A percentile compares a stretch with the other conserved stretches of the same genome.
These are phyloP conservation scores for Macrotrachela quadricornifera DNA, from an alignment of 1,140 invertebrate species.

Conservation along the genomic window DNA sequence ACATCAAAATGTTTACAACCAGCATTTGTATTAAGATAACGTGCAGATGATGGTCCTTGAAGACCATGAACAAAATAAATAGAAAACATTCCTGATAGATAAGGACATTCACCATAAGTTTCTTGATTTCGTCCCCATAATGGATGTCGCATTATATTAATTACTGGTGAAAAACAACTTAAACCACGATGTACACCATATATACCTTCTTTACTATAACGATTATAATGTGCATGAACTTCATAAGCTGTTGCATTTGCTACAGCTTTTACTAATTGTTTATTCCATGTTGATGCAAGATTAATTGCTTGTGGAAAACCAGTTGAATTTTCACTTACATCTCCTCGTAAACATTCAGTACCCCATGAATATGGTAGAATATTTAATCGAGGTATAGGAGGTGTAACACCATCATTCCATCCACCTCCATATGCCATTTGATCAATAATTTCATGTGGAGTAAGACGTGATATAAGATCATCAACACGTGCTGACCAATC, in stretches of 20 bases:
- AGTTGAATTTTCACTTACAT: conserved; percentile 17
- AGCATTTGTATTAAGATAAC: conserved; percentile 17
- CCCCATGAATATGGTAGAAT: conserved; percentile 22
- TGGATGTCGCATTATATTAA: not conserved
- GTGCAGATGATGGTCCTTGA: conserved; percentile 15
- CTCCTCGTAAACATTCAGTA: conserved; percentile 20
- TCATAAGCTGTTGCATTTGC: conserved; percentile 19
- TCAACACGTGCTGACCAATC: conserved; percentile 20
- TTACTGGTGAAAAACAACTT: conserved; percentile 13
- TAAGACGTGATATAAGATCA: conserved; percentile 18
- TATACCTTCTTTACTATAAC: conserved; percentile 13
- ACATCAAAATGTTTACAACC: conserved; percentile 25
- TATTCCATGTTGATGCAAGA: conserved; percentile 18
- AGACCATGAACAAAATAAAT: conserved; percentile 14
- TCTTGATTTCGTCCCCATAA: not conserved
- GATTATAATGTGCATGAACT: conserved; percentile 20
- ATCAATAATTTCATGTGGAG: conserved; percentile 17
- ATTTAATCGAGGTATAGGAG: conserved; percentile 16
- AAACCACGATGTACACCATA: conserved; percentile 16
- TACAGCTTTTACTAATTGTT: conserved; percentile 13
- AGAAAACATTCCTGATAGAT: conserved; percentile 16
- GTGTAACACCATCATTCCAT: conserved; percentile 14
- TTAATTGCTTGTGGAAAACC: conserved; percentile 23
- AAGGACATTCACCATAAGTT: conserved; percentile 2
- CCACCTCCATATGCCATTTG: conserved; percentile 22